Percentiles rank a stretch among this genome's conserved stretches.
These are phyloP conservation scores for Galerucella calmariensis DNA, from an alignment of 2,888 invertebrate genomes.

Conservation along the genomic window DNA sequence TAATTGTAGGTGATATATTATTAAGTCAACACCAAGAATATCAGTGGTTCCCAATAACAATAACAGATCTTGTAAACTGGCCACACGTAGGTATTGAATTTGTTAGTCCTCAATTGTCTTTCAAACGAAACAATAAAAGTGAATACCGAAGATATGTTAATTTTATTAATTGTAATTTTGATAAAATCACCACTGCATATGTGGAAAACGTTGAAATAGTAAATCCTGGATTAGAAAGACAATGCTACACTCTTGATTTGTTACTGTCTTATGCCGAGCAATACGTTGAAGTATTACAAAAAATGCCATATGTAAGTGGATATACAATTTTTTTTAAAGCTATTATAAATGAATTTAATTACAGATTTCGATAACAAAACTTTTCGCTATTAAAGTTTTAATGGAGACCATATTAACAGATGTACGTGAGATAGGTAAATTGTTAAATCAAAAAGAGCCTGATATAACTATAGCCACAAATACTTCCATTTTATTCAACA, in stretches of 20 bases:
- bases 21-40: conserved; percentile 44
- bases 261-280: conserved; percentile 40
- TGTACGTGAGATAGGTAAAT: conserved; percentile 46
- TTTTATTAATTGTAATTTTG: conserved; percentile 37
- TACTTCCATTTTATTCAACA: conserved; percentile 49
- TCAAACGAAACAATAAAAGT: conserved; percentile 44
- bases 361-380: conserved; percentile 29
- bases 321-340: not conserved
- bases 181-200: conserved; percentile 36
- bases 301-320: conserved; percentile 38
- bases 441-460: not conserved
- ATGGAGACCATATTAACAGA: conserved; percentile 48
- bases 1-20: conserved; percentile 46
- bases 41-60: conserved; percentile 38
- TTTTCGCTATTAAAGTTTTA: conserved; percentile 39
- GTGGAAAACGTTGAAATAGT: conserved; percentile 46
- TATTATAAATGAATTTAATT: conserved; percentile 25
- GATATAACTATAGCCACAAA: conserved; percentile 45
- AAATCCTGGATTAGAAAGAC: conserved; percentile 28
- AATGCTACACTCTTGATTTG: conserved; percentile 42
- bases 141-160: conserved; percentile 45
- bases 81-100: conserved; percentile 49
- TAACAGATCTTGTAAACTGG: conserved; percentile 49
- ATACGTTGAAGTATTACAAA: conserved; percentile 40
- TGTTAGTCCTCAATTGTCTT: conserved; percentile 43